These are phyloP conservation scores for Pseudotriccus pelzelni DNA, from an alignment of 2,797 vertebrate species.

Conservation along the genomic window DNA sequence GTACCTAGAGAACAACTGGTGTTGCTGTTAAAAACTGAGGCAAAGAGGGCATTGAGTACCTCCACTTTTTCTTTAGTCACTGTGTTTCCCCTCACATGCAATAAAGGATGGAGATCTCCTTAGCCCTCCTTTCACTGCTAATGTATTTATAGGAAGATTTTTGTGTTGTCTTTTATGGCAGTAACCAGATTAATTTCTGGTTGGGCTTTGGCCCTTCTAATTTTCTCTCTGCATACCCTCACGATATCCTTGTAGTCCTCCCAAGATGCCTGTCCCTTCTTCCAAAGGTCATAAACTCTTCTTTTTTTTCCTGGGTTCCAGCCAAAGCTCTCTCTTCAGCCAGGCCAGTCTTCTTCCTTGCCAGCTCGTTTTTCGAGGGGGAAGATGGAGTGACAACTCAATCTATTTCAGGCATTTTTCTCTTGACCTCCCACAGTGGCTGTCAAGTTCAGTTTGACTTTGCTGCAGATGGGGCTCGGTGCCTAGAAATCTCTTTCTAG, in stretches of 20 bases:
- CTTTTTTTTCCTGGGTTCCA: background rate
- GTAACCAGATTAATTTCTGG: background rate
- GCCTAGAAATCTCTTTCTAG: slow-evolving; percentile 46
- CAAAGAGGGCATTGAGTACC: background rate
- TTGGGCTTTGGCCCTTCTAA: background rate
- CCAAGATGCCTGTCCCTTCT: background rate
- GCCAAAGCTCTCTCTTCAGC: background rate
- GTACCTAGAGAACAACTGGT: background rate
- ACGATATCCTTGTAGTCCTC: background rate
- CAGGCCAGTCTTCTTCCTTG: background rate
- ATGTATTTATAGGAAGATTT: background rate
- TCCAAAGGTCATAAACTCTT: background rate
- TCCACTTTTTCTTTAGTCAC: background rate
- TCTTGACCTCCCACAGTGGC: slow-evolving; percentile 38
- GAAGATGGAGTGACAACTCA: slow-evolving; percentile 16
- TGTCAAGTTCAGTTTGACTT: slow-evolving; percentile 27
- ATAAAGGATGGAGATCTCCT: background rate
- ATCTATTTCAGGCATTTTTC: slow-evolving; percentile 24
- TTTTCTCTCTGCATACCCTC: background rate
- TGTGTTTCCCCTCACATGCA: background rate
- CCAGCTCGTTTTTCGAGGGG: background rate
- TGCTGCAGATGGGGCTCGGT: slow-evolving; percentile 36
- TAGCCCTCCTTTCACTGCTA: background rate
- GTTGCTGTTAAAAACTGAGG: background rate
- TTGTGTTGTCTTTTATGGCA: background rate